phyloP scores from a whole-genome alignment of 2,113 vertebrate species.

The Galbula dea region DNA sequence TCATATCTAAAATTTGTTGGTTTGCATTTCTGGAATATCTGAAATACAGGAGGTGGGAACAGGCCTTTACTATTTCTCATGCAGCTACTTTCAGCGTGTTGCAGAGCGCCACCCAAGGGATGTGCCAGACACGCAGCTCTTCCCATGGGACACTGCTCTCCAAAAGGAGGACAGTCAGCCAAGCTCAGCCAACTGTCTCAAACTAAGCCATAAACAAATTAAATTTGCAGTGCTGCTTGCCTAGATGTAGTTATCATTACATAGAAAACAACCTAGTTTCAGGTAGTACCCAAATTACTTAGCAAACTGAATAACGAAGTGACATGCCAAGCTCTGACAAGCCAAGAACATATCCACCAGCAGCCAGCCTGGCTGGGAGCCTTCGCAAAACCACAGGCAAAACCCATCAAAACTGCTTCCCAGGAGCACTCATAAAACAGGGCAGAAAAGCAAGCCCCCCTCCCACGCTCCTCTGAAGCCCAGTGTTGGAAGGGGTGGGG shows the following conservation, averaged over 20 bases:
- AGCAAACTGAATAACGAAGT: background rate
- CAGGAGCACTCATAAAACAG: background rate
- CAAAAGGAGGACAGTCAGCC: background rate
- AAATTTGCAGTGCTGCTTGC: background rate
- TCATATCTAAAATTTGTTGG: background rate
- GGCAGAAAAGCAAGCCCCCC: background rate
- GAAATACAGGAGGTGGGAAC: background rate
- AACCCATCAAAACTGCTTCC: background rate
- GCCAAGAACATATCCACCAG: background rate
- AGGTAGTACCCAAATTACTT: background rate
- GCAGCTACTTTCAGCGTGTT: background rate
- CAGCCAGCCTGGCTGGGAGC: background rate
- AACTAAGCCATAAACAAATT: background rate
- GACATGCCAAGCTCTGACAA: background rate
- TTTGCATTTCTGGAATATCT: background rate
- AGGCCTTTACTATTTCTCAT: background rate
- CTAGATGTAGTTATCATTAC: background rate
- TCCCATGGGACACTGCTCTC: background rate
- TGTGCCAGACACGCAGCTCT: background rate
- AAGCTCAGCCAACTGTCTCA: background rate
- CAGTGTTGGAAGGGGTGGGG: accelerated
- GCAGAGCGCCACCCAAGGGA: background rate
- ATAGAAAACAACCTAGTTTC: background rate
- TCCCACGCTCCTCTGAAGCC: background rate
- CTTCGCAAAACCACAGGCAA: background rate